Base-by-base conservation (phyloP, 1,140 invertebrate species). In the Drosophila oshimai region DNA sequence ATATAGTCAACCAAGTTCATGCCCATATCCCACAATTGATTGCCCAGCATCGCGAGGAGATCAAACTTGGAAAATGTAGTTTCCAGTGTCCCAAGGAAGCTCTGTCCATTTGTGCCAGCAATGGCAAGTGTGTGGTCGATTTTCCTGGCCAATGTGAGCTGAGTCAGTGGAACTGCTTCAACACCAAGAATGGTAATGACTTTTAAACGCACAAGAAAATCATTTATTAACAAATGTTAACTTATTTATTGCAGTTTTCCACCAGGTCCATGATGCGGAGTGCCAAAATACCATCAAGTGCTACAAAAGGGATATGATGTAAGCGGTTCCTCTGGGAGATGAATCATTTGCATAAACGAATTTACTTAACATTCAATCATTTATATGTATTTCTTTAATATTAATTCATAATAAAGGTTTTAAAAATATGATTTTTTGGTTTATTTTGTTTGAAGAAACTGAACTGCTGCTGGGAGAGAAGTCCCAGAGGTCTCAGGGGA, bases 81-180 rank as follows among this genome's bases (percentile, higher is more conserved):
- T 88, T 78, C 9, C 6, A 75, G 34, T 88, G 83, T 28, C 78
- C 83, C 4, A 33, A 47, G 0, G 13, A 64, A 15, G 50, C 84
- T 5, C 28, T 88, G 13, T 68, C 72, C 17, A 57, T 90, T 33
- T 90, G 89, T 7, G 89, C 89, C 46, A 61, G 60, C 22, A 90
- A 89, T 39, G 80, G 70, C 37, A 58, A 83, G n/a, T 90, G 89
- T 13, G 50, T 83, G 6, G 77, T 84, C 42, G 76, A 80, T 9
- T 90, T 90, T 39, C 47, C 74, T 7, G 89, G 86, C 41, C 84
- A 89, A n/a, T 90, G 89, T 17, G 74, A 89, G 41, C 61, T 88
- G 7, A 78, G 58, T 31, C 53, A 83, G 37, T 88, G 84, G 78
- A 88, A 88, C n/a, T 88, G 83, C 39, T 88, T 88, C 34, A 88